These are phyloP conservation scores for Balaeniceps rex DNA, from an alignment of 2,113 vertebrate species.

Conservation along the genomic window DNA sequence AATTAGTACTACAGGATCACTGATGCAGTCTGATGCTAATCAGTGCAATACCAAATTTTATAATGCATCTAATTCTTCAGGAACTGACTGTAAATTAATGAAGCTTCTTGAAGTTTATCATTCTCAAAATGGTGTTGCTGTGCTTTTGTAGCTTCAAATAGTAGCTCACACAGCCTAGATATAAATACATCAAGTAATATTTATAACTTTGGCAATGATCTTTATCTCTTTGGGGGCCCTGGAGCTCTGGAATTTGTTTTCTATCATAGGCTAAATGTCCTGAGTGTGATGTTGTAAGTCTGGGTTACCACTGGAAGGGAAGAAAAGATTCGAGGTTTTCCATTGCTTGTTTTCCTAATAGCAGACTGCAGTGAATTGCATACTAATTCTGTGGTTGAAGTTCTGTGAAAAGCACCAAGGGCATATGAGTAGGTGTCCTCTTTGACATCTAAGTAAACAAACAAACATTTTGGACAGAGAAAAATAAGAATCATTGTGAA, in stretches of 20 bases:
- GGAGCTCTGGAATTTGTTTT: slow-evolving; percentile 26
- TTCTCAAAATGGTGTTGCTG: background rate
- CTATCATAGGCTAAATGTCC: background rate
- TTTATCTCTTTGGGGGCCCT: background rate
- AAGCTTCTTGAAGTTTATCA: background rate
- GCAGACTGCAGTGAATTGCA: background rate
- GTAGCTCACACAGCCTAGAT: background rate
- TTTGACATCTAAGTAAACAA: slow-evolving; percentile 47
- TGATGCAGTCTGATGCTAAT: background rate
- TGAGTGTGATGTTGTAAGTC: background rate
- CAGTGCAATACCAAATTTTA: background rate
- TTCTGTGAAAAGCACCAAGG: background rate
- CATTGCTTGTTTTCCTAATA: background rate
- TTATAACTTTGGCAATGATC: slow-evolving; percentile 8
- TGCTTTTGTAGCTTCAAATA: background rate
- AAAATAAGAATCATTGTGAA: slow-evolving; percentile 12
- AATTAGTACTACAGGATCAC: background rate
- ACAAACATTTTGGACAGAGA: background rate
- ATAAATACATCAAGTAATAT: background rate
- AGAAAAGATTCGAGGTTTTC: slow-evolving; percentile 14
- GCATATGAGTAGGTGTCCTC: slow-evolving; percentile 25
- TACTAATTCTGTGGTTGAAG: background rate
- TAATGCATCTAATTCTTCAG: background rate
- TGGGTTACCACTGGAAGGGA: background rate
- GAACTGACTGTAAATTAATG: background rate